These are phyloP conservation scores for Lithophane socia DNA, from an alignment of 2,888 invertebrate species.

Conservation along the genomic window DNA sequence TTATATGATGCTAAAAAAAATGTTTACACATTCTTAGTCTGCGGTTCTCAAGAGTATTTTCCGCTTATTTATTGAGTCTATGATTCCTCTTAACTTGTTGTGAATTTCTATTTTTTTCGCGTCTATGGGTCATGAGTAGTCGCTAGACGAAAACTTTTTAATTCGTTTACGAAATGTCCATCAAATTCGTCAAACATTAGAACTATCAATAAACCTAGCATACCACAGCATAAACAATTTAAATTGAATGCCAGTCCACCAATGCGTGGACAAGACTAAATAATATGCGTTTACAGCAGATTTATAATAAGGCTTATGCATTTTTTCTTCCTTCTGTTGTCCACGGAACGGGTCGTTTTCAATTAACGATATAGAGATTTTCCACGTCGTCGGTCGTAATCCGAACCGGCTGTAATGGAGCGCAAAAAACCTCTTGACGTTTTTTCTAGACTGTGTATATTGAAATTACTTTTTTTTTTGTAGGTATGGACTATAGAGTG, in stretches of 20 bases:
- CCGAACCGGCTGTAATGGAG: constrained; percentile 75
- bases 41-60: constrained; percentile 40
- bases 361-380: constrained; percentile 85
- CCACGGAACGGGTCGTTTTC: constrained; percentile 76
- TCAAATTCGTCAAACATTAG: not conserved
- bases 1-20: constrained; percentile 39
- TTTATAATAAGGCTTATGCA: constrained; percentile 29
- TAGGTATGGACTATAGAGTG: constrained; percentile 17
- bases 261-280: not conserved
- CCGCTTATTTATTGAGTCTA: constrained; percentile 43
- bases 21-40: constrained; percentile 54
- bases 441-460: constrained; percentile 61
- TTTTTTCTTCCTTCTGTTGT: constrained; percentile 59
- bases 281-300: constrained; percentile 13
- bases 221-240: not conserved
- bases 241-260: constrained; percentile 2
- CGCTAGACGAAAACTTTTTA: not conserved
- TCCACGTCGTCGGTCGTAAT: constrained; percentile 75
- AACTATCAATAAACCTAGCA: not conserved
- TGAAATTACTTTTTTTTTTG: constrained; percentile 57
- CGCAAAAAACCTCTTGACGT: constrained; percentile 71
- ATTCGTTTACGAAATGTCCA: constrained; percentile 5
- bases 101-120: constrained; percentile 3
- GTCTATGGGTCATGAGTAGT: not conserved
- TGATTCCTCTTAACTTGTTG: not conserved